Conservation (phyloP, 2,113 vertebrate species). For the Zapus hudsonius region DNA sequence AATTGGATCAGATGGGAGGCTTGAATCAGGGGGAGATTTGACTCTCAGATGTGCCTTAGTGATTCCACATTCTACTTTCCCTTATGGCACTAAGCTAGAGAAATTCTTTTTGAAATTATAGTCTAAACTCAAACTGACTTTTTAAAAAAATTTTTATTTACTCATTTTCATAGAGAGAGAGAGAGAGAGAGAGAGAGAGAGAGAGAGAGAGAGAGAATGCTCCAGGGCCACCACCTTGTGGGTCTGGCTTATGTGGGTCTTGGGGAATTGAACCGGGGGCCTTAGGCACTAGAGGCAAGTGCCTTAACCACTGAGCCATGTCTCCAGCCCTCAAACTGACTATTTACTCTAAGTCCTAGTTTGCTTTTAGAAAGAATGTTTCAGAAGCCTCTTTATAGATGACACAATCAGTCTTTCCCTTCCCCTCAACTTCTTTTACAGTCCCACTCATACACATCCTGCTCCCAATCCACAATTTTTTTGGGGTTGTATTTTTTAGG, state of each 20-base stretch:
- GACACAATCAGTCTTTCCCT: not conserved
- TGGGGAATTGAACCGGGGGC: too few relatives aligned
- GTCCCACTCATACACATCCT: not conserved
- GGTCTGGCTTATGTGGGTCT: too few relatives aligned
- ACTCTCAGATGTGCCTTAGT: not conserved
- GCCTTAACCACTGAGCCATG: too few relatives aligned
- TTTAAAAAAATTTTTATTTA: too few relatives aligned
- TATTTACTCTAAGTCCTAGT: conserved; percentile 34
- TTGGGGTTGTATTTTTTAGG: conserved; percentile 33
- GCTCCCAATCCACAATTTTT: not conserved
- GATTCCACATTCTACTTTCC: not conserved
- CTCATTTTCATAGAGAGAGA: too few relatives aligned
- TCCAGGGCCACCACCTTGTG: too few relatives aligned
- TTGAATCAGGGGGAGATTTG: not conserved
- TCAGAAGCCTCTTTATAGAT: conserved; percentile 15
- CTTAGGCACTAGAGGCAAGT: too few relatives aligned
- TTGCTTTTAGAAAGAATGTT: conserved; percentile 29
- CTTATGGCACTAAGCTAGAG: not conserved
- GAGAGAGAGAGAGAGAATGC: too few relatives aligned
- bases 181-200: too few relatives aligned
- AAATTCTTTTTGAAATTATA: too few relatives aligned
- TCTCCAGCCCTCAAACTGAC: too few relatives aligned
- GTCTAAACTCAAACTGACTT: not conserved
- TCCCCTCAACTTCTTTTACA: not conserved
- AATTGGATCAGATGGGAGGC: not conserved